These are phyloP conservation scores for Crenuchus spilurus DNA, from an alignment of 2,797 vertebrate species.

Conservation along the genomic window DNA sequence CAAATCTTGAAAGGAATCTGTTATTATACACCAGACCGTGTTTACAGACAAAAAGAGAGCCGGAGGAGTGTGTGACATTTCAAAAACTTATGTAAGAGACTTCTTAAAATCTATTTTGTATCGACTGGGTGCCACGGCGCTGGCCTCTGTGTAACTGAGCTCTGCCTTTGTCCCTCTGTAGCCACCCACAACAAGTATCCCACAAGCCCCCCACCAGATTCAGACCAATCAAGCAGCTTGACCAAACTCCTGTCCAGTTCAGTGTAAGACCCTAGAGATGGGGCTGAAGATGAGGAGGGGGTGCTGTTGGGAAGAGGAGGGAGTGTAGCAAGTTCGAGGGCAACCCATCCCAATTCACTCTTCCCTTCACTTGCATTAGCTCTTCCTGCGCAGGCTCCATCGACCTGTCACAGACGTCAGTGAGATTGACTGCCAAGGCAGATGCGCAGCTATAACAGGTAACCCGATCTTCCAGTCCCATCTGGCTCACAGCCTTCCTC, in stretches of 20 bases:
- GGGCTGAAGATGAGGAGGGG: constrained; percentile 58
- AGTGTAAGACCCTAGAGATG: constrained; percentile 75
- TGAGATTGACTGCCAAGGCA: constrained; percentile 92
- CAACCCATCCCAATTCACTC: constrained; percentile 62
- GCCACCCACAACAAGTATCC: neutral
- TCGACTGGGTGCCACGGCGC: constrained; percentile 54
- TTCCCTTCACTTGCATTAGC: constrained; percentile 80
- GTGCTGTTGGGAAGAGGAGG: constrained; percentile 49
- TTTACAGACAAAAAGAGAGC: constrained; percentile 55
- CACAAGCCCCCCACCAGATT: constrained; percentile 52
- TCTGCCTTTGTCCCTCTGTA: constrained; percentile 66
- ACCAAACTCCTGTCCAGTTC: constrained; percentile 81
- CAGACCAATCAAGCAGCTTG: constrained; percentile 65
- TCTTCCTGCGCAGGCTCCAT: constrained; percentile 80
- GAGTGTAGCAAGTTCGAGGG: constrained; percentile 38
- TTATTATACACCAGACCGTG: constrained; percentile 50
- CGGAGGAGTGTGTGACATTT: constrained; percentile 50
- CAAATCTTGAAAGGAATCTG: constrained; percentile 41
- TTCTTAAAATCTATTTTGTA: constrained; percentile 62
- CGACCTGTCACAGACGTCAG: constrained; percentile 89
- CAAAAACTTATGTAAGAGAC: constrained; percentile 57
- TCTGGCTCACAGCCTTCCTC: constrained; percentile 90
- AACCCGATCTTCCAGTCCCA: constrained; percentile 92
- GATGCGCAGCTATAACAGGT: constrained; percentile 92
- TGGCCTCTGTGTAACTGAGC: constrained; percentile 64